A percentile compares a stretch with the other conserved stretches of the same genome.
These are phyloP conservation scores for Tillus elongatus DNA, from an alignment of 2,888 invertebrate genomes.

Conservation along the genomic window DNA sequence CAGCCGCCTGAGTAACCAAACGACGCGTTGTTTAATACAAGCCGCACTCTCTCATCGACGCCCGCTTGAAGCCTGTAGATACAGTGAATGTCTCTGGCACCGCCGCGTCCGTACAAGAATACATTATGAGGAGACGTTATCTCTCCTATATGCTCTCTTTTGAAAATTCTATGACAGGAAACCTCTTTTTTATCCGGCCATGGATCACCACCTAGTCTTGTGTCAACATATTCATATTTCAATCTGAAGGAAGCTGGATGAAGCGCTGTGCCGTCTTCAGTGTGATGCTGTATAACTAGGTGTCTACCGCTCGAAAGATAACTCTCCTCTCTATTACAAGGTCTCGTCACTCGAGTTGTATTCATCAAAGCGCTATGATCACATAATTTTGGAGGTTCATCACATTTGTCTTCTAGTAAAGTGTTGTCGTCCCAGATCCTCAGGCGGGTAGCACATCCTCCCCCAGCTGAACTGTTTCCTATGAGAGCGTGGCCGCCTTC, in stretches of 20 bases:
- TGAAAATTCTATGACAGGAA: conserved; percentile 54
- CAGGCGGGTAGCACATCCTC: conserved; percentile 59
- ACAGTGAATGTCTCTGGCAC: conserved; percentile 66
- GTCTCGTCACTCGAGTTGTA: conserved; percentile 64
- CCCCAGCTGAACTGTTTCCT: conserved; percentile 32
- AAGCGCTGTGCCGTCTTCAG: conserved; percentile 66
- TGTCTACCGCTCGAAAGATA: conserved; percentile 55
- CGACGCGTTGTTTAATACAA: conserved; percentile 61
- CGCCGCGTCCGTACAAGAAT: conserved; percentile 76
- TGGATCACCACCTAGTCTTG: conserved; percentile 61
- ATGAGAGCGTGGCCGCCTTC: conserved; percentile 35
- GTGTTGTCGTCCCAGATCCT: conserved; percentile 67
- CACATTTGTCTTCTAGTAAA: conserved; percentile 63
- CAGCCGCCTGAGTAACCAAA: conserved; percentile 60
- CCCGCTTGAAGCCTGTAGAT: conserved; percentile 66
- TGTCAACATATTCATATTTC: conserved; percentile 78
- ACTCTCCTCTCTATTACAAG: conserved; percentile 71
- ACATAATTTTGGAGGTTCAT: conserved; percentile 70
- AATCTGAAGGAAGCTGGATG: conserved; percentile 65
- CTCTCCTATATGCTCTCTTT: conserved; percentile 54
- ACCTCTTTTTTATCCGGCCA: conserved; percentile 41
- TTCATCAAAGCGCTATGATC: conserved; percentile 71
- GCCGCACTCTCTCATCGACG: conserved; percentile 52
- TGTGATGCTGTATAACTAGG: conserved; percentile 47
- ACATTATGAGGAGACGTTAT: conserved; percentile 63